Evolutionary conservation across 2,113 vertebrate genomes (phyloP).

Genomic region (Megaptera novaeangliae): DNA sequence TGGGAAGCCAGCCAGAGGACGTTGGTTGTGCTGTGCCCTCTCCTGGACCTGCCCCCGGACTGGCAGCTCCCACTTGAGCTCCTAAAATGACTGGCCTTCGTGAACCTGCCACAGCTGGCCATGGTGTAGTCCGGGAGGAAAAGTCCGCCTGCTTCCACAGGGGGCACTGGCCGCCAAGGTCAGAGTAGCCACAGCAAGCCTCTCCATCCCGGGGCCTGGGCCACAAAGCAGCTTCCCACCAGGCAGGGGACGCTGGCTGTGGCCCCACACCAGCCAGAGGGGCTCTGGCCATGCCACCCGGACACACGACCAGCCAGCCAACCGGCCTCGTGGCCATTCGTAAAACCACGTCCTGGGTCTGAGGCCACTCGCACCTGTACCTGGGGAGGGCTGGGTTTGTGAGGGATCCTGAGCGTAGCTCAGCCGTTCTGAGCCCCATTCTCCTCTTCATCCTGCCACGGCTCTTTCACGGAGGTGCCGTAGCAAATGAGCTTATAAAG

Average conservation of each 20-base stretch:
- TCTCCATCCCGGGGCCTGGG: not conserved
- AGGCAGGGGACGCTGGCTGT: not conserved
- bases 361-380: accelerated
- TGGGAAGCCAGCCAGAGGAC: not conserved
- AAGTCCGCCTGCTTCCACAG: slow-evolving; percentile 59
- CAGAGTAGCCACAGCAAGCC: slow-evolving; percentile 47
- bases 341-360: not conserved
- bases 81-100: slow-evolving; percentile 64
- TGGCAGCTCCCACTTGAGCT: not conserved
- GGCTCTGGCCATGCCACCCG: not conserved
- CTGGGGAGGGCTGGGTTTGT: too few species aligned
- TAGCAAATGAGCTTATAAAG: not conserved
- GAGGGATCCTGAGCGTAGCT: not conserved
- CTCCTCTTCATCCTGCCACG: not conserved
- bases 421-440: not conserved
- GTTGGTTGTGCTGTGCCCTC: not conserved
- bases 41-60: slow-evolving; percentile 38
- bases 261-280: not conserved
- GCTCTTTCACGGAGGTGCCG: not conserved
- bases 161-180: not conserved
- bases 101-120: slow-evolving; percentile 53
- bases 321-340: not conserved
- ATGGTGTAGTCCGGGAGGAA: slow-evolving; percentile 47
- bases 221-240: not conserved
- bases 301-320: too few species aligned